These are phyloP conservation scores for Monochamus saltuarius DNA, from an alignment of 1,140 invertebrate species.

Conservation along the genomic window DNA sequence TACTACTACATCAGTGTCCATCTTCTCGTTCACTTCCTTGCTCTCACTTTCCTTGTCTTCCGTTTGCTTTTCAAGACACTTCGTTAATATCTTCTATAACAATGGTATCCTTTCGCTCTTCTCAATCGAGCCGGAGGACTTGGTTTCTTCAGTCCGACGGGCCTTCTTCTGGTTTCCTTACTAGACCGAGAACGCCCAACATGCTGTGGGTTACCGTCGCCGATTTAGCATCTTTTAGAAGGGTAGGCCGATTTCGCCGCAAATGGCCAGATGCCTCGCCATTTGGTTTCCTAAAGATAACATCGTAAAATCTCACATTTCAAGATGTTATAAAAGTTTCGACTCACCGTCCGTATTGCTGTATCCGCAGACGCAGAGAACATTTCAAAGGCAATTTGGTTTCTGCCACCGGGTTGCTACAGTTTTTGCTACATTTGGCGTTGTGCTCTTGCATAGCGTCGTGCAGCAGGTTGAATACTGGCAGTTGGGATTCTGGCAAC, in stretches of 20 bases:
- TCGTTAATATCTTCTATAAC: conserved; percentile 8
- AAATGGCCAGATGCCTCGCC: conserved; percentile 64
- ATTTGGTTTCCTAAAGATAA: conserved; percentile 63
- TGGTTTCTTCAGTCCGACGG: neutral
- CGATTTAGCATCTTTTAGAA: conserved; percentile 58
- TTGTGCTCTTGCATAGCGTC: conserved; percentile 71
- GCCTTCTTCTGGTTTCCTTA: conserved; percentile 50
- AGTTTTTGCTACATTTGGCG: conserved; percentile 58
- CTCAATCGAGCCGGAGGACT: conserved; percentile 1
- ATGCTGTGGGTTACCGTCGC: conserved; percentile 59
- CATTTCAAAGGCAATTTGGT: conserved; percentile 61
- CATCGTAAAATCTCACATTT: no score
- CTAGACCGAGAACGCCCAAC: conserved; percentile 58
- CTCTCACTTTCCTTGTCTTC: neutral
- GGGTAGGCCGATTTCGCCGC: conserved; percentile 65
- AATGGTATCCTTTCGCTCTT: conserved; percentile 10
- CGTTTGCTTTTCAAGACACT: neutral
- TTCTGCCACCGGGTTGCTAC: conserved; percentile 56
- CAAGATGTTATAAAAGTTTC: no score
- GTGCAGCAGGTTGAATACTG: conserved; percentile 75
- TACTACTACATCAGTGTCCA: conserved; percentile 1
- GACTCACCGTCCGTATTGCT: conserved; percentile 61
- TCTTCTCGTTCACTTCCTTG: neutral
- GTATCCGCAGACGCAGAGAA: conserved; percentile 77
- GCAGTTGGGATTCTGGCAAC: conserved; percentile 67